Evolutionary conservation across 2,888 invertebrate species (phyloP), one percentile per base, ranked within the genome.

Genomic region (Pseudanteris insignis): DNA sequence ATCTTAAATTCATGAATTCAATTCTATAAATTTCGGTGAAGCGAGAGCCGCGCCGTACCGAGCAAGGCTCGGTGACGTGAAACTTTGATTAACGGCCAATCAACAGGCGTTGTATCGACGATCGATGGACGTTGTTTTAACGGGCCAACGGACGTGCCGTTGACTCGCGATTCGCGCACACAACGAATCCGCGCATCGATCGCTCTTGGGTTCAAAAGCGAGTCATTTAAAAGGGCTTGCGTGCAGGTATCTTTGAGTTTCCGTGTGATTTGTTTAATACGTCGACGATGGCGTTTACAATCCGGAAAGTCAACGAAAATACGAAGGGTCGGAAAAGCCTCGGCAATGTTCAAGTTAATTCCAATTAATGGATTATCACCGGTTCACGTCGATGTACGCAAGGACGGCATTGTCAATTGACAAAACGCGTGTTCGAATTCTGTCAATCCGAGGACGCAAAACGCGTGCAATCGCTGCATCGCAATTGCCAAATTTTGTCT

Each of bases 341-440:
- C 18, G 18, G 18, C 4, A 33, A 28, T n/a, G n/a, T n/a, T n/a
- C n/a, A n/a, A n/a, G n/a, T n/a, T n/a, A n/a, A n/a, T n/a, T n/a
- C n/a, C n/a, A n/a, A n/a, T n/a, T n/a, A n/a, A n/a, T n/a, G n/a
- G n/a, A 48, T 64, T 65, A 36, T 66, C 61, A 68, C 69, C 33
- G 14, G 14, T 40, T 57, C 32, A 67, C 69, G 67, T 76, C 75
- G 75, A 75, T 76, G 75, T 74, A 69, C 67, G 54, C 67, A n/a
- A 71, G 75, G 75, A 76, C 75, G 75, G 75, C 75, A 74, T 69
- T 65, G 63, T 66, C 54, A 40, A 40, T 41, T 50, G 58, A 50
- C 58, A 48, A 58, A 58, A 44, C 32, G 37, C 37, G 29, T 37
- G 40, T 15, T 32, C 26, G 33, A 38, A 24, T 53, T 53, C 44